Conservation (phyloP, 2,888 invertebrate genomes). For the Hybos culiciformis region DNA sequence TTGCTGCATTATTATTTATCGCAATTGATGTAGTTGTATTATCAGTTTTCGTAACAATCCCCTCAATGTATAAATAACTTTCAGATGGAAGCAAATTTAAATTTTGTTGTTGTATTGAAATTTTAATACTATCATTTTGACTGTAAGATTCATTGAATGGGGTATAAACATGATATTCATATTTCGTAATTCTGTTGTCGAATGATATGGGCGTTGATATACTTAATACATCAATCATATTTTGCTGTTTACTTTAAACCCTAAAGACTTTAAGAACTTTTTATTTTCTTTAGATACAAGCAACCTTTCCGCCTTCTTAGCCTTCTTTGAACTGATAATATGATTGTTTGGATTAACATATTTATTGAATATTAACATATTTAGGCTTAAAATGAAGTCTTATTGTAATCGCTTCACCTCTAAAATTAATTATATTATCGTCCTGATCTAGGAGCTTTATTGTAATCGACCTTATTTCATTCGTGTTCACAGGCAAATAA, state of each 20-base stretch:
- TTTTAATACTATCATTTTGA: constrained; percentile 18
- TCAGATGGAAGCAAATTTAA: too few relatives aligned
- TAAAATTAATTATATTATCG: constrained; percentile 21
- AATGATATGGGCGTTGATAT: constrained; percentile 8
- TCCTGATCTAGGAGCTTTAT: constrained; percentile 22
- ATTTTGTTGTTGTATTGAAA: constrained; percentile 21
- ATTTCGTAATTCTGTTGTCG: constrained; percentile 18
- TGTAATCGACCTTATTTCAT: constrained; percentile 17
- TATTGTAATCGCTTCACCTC: constrained; percentile 20
- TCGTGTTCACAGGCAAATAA: constrained; percentile 21
- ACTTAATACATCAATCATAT: constrained; percentile 7
- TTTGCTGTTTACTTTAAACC: constrained; percentile 11
- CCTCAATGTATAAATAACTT: constrained; percentile 20
- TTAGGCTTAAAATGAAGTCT: constrained; percentile 13
- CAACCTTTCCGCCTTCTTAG: neutral
- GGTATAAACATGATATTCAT: constrained; percentile 20
- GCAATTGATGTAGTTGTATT: neutral
- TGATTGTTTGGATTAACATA: too few relatives aligned
- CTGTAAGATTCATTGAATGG: constrained; percentile 19
- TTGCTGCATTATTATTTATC: constrained; percentile 16
- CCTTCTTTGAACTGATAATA: neutral
- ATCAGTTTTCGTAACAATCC: constrained; percentile 11
- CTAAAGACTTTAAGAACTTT: constrained; percentile 8
- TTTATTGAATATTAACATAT: too few relatives aligned
- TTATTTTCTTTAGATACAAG: constrained; percentile 8